These are phyloP conservation scores for Prunella himalayana DNA, from an alignment of 2,113 vertebrate genomes.

Conservation along the genomic window DNA sequence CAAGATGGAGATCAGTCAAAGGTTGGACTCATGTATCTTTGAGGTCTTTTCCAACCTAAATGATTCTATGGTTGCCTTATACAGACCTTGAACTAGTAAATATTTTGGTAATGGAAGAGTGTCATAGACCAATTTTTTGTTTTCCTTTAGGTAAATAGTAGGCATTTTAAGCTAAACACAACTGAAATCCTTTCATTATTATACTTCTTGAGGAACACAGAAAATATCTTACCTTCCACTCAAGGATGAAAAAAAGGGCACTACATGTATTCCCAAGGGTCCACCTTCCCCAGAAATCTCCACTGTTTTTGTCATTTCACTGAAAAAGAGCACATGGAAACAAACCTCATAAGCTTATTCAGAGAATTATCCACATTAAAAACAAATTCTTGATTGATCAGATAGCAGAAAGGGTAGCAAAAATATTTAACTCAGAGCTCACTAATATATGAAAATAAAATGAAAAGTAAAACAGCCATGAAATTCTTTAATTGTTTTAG, in stretches of 20 bases:
- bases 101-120: not conserved
- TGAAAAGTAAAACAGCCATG: not conserved
- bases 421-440: not conserved
- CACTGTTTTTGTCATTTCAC: slow-evolving; percentile 86
- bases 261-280: slow-evolving; percentile 93
- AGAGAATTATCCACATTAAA: not conserved
- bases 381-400: not conserved
- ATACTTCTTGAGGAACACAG: not conserved
- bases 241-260: slow-evolving; percentile 93
- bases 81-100: not conserved
- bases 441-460: not conserved
- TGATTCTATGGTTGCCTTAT: not conserved
- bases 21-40: not conserved
- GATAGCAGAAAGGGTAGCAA: not conserved
- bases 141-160: not conserved
- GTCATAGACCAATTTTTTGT: not conserved
- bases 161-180: not conserved
- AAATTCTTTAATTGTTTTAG: not conserved
- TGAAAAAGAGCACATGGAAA: slow-evolving; percentile 53
- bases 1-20: not conserved
- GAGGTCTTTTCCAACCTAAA: not conserved
- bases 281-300: slow-evolving; percentile 92
- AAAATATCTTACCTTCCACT: slow-evolving; percentile 88
- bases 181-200: not conserved
- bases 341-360: not conserved